Evolutionary conservation across 2,113 vertebrate genomes (phyloP).

Genomic region (Heterochromis multidens): DNA sequence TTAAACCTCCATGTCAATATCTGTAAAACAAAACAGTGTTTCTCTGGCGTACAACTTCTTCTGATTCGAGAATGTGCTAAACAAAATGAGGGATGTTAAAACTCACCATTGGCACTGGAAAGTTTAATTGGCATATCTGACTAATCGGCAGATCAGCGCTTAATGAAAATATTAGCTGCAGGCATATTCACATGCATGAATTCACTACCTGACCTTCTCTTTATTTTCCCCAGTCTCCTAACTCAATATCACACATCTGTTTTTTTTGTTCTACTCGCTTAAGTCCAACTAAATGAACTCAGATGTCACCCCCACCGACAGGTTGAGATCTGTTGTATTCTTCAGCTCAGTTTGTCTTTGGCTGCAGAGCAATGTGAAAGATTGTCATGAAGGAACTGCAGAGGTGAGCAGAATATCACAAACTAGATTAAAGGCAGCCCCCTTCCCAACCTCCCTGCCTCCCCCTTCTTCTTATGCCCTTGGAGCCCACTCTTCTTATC

Average conservation of each 20-base stretch:
- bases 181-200: background rate
- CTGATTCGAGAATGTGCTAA: background rate
- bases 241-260: background rate
- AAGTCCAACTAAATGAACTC: background rate
- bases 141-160: background rate
- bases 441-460: background rate
- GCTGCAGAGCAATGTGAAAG: background rate
- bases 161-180: background rate
- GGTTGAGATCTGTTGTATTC: conserved; percentile 10
- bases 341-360: background rate
- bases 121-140: background rate
- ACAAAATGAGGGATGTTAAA: background rate
- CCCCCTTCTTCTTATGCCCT: background rate
- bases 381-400: background rate
- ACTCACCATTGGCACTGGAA: background rate
- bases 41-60: background rate
- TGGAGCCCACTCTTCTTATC: conserved; percentile 31
- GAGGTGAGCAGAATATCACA: conserved; percentile 23
- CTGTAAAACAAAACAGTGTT: background rate
- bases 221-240: background rate
- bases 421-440: conserved; percentile 26
- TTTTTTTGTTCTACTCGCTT: background rate
- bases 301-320: background rate
- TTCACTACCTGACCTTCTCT: fast-evolving
- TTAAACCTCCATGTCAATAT: background rate